These are phyloP conservation scores for Sylvilagus bachmani DNA, from an alignment of 2,113 vertebrate species.

Conservation along the genomic window DNA sequence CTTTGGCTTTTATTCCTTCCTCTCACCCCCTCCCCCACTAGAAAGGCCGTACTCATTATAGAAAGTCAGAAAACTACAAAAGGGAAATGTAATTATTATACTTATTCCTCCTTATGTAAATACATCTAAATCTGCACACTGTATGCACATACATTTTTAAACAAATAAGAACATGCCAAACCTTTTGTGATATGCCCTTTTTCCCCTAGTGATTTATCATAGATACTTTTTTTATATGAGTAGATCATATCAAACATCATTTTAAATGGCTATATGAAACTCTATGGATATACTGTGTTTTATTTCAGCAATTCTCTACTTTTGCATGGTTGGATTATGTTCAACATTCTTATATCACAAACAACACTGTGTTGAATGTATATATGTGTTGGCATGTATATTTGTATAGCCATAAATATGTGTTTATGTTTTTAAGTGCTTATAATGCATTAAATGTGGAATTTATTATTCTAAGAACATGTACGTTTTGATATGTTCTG, in stretches of 20 bases:
- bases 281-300: background rate
- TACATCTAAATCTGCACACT: background rate
- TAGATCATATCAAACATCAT: background rate
- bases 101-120: background rate
- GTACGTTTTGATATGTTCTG: background rate
- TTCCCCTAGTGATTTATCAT: slow-evolving; percentile 10
- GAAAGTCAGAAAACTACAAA: slow-evolving; percentile 43
- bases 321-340: background rate
- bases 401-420: background rate
- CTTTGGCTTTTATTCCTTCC: slow-evolving; percentile 37
- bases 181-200: background rate
- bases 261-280: background rate
- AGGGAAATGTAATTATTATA: background rate
- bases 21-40: background rate
- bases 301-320: slow-evolving; percentile 30
- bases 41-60: slow-evolving; percentile 20
- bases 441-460: background rate
- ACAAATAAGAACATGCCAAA: background rate
- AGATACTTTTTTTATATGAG: background rate
- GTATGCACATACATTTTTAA: background rate
- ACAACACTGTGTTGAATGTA: background rate
- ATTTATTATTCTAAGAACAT: slow-evolving; percentile 9
- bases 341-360: background rate
- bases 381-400: background rate
- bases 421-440: background rate